These are phyloP conservation scores for Callospermophilus lateralis DNA, from an alignment of 2,113 vertebrate species.

Conservation along the genomic window DNA sequence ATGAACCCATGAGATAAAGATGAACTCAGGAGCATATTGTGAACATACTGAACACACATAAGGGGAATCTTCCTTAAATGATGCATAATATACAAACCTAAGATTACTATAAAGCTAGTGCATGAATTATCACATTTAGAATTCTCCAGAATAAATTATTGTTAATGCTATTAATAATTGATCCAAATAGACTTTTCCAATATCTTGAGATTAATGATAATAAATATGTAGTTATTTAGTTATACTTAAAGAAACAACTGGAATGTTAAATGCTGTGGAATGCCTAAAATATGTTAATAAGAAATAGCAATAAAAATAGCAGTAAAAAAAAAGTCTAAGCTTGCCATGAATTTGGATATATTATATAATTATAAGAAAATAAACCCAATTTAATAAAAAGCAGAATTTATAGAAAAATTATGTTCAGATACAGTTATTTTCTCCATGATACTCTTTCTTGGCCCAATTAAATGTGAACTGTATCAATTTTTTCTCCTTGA, in stretches of 20 bases:
- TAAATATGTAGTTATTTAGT: not conserved
- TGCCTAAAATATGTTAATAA: not conserved
- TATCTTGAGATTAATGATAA: not conserved
- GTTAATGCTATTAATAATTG: not conserved
- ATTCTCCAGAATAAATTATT: not conserved
- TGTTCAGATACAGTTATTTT: not conserved
- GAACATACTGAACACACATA: not conserved
- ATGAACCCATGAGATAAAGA: not conserved
- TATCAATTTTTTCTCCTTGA: not conserved
- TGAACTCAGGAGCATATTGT: not conserved
- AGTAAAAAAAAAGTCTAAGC: not conserved
- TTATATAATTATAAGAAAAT: not conserved
- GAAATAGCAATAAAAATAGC: not conserved
- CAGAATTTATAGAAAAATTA: not conserved
- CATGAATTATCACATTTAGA: not conserved
- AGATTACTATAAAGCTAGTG: not conserved
- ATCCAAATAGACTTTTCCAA: not conserved
- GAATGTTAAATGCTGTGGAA: not conserved
- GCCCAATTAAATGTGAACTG: not conserved
- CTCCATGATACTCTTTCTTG: not conserved
- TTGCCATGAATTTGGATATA: not conserved
- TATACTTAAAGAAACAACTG: slow-evolving; percentile 6
- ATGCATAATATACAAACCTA: not conserved
- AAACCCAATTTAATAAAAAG: not conserved
- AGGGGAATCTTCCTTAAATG: not conserved